Evolutionary conservation across 2,113 vertebrate species (phyloP).

Genomic region (Hucho hucho): DNA sequence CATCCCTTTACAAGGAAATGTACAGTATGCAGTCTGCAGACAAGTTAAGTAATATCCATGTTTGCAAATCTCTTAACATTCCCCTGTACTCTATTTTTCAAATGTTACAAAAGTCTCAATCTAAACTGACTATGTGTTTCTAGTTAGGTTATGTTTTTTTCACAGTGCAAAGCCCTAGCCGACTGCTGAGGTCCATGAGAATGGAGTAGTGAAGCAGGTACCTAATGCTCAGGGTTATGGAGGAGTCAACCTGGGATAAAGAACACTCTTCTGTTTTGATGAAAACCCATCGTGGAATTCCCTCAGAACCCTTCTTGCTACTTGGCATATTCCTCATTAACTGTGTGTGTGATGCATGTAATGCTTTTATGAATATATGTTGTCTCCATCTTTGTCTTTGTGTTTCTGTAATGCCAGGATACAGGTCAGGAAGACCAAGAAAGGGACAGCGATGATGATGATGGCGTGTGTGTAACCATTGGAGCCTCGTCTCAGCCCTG

Average conservation of each 20-base stretch:
- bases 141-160: neutral
- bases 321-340: neutral
- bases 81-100: no score
- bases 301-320: no score
- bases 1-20: no score
- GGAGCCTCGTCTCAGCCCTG: neutral
- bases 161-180: neutral
- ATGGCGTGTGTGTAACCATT: conserved; percentile 11
- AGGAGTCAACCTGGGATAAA: no score
- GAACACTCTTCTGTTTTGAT: no score
- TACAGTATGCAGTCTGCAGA: no score
- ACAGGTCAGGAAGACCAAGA: conserved; percentile 70
- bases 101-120: no score
- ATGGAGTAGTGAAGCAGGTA: conserved; percentile 81
- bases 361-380: neutral
- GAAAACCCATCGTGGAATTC: no score
- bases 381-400: no score
- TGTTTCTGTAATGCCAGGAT: conserved; percentile 33
- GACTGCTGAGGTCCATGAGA: conserved; percentile 75
- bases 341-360: neutral
- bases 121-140: neutral
- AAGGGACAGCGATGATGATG: conserved; percentile 60
- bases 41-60: no score
- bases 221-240: no score
- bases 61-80: no score